phyloP scores from a whole-genome alignment of 2,113 vertebrate species.

The Phoenicopterus ruber region DNA sequence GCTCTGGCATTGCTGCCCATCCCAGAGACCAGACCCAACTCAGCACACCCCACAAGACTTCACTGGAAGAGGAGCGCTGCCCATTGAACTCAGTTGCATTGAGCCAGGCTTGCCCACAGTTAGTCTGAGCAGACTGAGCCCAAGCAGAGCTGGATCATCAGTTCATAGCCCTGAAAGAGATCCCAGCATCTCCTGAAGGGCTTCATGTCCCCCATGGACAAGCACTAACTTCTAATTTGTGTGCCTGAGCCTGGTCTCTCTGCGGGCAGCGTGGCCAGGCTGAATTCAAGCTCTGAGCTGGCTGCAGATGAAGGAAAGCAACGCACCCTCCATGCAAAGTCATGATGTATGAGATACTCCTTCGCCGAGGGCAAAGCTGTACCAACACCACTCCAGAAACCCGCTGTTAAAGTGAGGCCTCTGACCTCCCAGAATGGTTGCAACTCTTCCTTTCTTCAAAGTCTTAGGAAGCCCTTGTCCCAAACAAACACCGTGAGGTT shows the following conservation, averaged over 20 bases:
- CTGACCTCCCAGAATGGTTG: neutral
- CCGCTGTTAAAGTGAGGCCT: neutral
- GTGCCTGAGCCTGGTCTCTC: neutral
- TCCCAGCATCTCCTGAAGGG: neutral
- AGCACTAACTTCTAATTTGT: neutral
- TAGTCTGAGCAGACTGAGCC: neutral
- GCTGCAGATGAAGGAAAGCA: neutral
- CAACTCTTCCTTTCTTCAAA: neutral
- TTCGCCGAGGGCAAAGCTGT: neutral
- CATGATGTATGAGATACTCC: neutral
- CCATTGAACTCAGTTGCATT: neutral
- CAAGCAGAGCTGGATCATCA: neutral
- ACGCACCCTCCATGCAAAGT: neutral
- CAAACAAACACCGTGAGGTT: neutral
- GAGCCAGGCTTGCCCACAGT: neutral
- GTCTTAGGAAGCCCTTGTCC: neutral
- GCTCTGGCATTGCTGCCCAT: neutral
- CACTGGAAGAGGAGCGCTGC: neutral
- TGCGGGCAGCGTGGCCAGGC: neutral
- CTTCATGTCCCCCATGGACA: neutral
- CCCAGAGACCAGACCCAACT: neutral
- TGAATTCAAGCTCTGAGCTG: neutral
- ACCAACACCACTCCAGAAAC: neutral
- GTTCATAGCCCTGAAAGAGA: neutral
- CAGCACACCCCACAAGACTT: neutral